Conservation (phyloP, 2,888 invertebrate genomes). For the Melanargia galathea region DNA sequence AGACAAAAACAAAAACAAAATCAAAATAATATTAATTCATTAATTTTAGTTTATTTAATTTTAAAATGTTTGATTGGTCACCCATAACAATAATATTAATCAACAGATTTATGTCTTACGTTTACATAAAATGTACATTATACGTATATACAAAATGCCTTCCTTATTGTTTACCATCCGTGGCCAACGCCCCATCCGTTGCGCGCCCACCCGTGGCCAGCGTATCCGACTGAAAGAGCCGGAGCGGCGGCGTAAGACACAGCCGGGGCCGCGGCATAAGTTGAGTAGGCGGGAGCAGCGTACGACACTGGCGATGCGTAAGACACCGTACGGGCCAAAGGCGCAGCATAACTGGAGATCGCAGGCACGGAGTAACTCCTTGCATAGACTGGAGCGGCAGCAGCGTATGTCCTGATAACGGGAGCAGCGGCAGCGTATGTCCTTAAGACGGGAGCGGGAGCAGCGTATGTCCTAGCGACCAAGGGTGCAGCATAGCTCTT, state of each 20-base stretch:
- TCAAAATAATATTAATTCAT: constrained; percentile 2
- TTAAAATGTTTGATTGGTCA: constrained; percentile 5
- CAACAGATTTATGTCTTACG: constrained; percentile 36
- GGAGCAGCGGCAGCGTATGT: constrained; percentile 41
- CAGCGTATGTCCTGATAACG: constrained; percentile 41
- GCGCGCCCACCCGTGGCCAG: constrained; percentile 46
- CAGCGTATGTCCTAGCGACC: constrained; percentile 44
- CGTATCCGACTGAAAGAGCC: constrained; percentile 51
- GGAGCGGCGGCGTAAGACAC: constrained; percentile 64
- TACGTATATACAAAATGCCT: constrained; percentile 40
- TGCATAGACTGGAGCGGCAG: constrained; percentile 44
- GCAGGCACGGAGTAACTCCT: constrained; percentile 53
- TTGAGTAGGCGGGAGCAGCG: constrained; percentile 38
- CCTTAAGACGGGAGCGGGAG: constrained; percentile 37
- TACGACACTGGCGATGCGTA: constrained; percentile 40
- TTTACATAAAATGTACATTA: constrained; percentile 30
- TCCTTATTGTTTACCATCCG: constrained; percentile 49
- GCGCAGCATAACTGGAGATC: constrained; percentile 43
- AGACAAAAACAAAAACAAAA: not conserved
- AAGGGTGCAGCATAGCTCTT: constrained; percentile 70
- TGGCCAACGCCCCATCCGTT: constrained; percentile 42
- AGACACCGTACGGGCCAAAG: constrained; percentile 41
- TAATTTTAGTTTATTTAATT: constrained; percentile 27
- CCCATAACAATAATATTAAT: constrained; percentile 34
- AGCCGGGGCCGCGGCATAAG: constrained; percentile 49